phyloP scores from a whole-genome alignment of 2,888 invertebrate species.

The Chesias legatella region DNA sequence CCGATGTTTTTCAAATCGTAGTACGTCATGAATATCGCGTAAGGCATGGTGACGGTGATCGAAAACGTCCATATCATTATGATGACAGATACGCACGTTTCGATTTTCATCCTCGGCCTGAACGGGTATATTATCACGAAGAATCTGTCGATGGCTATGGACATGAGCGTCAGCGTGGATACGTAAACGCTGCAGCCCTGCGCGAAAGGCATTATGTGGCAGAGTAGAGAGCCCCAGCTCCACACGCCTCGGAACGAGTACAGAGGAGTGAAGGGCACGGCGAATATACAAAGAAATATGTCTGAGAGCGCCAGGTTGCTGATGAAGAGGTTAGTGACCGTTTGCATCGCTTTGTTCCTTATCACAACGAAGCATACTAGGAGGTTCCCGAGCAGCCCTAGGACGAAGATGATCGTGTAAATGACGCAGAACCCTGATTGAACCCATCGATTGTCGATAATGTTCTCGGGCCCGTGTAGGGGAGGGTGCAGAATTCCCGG shows the following conservation, averaged over 20 bases:
- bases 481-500: slow-evolving; percentile 37
- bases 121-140: slow-evolving; percentile 98
- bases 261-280: slow-evolving; percentile 97
- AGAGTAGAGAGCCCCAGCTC: slow-evolving; percentile 95
- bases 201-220: slow-evolving; percentile 95
- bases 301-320: slow-evolving; percentile 97
- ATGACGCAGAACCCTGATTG: slow-evolving; percentile 87
- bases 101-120: slow-evolving; percentile 93
- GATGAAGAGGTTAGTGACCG: slow-evolving; percentile 98
- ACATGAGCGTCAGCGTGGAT: slow-evolving; percentile 96
- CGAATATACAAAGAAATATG: slow-evolving; percentile 94
- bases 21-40: slow-evolving; percentile 90
- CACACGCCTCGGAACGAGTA: slow-evolving; percentile 95
- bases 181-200: slow-evolving; percentile 98
- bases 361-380: slow-evolving; percentile 96
- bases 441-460: slow-evolving; percentile 84
- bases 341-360: slow-evolving; percentile 96
- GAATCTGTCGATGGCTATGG: slow-evolving; percentile 98
- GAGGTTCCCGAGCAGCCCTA: slow-evolving; percentile 94
- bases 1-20: slow-evolving; percentile 67
- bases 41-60: slow-evolving; percentile 92
- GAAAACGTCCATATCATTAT: slow-evolving; percentile 95
- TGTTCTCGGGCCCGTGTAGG: slow-evolving; percentile 58
- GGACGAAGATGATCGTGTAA: slow-evolving; percentile 91
- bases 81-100: slow-evolving; percentile 92